Conservation (phyloP, 2,888 invertebrate species). For the Morpho achilles region DNA sequence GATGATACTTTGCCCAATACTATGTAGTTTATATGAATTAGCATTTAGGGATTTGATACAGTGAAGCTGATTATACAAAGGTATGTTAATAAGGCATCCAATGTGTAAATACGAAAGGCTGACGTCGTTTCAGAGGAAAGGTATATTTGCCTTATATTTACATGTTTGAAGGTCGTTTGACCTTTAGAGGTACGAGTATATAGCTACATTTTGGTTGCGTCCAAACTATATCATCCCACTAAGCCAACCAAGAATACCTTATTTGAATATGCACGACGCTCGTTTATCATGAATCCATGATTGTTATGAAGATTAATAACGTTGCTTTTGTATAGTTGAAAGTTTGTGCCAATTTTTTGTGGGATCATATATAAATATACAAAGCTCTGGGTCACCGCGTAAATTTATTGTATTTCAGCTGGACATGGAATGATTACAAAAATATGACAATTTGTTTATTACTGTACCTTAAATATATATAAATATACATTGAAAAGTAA, state of each 20-base stretch:
- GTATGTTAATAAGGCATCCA: no score
- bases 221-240: neutral
- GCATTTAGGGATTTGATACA: no score
- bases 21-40: no score
- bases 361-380: slow-evolving; percentile 6
- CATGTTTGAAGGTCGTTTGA: neutral
- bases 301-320: slow-evolving; percentile 21
- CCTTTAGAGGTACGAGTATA: neutral
- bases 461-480: no score
- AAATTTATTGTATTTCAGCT: neutral
- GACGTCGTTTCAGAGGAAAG: neutral
- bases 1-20: no score
- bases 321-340: slow-evolving; percentile 14
- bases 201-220: neutral
- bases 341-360: slow-evolving; percentile 16
- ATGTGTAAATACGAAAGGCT: neutral
- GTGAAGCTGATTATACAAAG: no score
- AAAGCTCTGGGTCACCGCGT: slow-evolving; percentile 5
- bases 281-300: slow-evolving; percentile 17
- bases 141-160: neutral
- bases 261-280: slow-evolving; percentile 2
- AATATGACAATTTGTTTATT: no score
- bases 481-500: no score
- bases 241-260: neutral
- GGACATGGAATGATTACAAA: no score